A percentile compares a stretch with the other conserved stretches of the same genome.
Conservation (phyloP, 2,113 vertebrate genomes). For the Oncorhynchus kisutch region DNA sequence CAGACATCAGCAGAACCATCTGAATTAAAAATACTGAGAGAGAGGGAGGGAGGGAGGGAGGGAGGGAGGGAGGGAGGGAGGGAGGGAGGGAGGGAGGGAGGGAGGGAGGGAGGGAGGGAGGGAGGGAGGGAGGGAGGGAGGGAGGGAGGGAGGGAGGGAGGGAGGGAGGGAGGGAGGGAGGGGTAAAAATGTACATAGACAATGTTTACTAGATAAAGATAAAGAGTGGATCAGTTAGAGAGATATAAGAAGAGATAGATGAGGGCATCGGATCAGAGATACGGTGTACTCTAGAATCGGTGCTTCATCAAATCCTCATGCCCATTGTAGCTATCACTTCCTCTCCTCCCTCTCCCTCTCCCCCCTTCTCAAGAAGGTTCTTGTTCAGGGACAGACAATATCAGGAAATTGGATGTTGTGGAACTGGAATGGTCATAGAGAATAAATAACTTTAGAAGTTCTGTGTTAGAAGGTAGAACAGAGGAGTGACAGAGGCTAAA, state of each 20-base stretch:
- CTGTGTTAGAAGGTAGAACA: conserved; percentile 1
- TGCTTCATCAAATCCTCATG: conserved; percentile 34
- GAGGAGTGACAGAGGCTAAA: neutral
- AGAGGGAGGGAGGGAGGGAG: neutral
- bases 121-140: neutral
- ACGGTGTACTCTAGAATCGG: neutral
- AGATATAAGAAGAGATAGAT: conserved; percentile 6
- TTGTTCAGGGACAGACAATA: neutral
- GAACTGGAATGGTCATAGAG: neutral
- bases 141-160: neutral
- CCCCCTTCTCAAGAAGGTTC: neutral
- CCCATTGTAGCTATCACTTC: conserved; percentile 16
- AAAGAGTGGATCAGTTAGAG: conserved; percentile 9
- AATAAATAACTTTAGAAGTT: neutral
- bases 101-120: neutral
- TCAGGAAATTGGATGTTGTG: neutral
- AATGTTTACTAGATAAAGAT: neutral
- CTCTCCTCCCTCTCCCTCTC: conserved; percentile 15
- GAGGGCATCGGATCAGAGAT: neutral
- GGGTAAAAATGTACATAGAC: neutral
- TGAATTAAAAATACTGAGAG: neutral
- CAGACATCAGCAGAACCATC: conserved; percentile 19
- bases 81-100: neutral
- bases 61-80: neutral
- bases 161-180: neutral